A percentile compares a stretch with the other conserved stretches of the same genome.
Conservation (phyloP, 2,797 vertebrate genomes). For the Simalia tracyae region DNA sequence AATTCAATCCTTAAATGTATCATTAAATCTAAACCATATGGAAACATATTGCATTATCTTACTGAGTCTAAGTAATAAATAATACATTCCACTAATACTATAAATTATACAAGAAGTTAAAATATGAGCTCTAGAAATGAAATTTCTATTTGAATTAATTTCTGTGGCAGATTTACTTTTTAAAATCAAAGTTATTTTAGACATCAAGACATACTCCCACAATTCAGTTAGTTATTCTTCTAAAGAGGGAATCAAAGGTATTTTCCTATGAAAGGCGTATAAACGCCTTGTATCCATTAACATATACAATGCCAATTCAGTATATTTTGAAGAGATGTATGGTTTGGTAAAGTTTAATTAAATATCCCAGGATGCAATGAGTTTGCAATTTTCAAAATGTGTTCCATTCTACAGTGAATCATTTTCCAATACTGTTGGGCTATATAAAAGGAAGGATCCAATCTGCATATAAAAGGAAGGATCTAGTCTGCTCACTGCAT, state of each 20-base stretch:
- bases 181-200: not conserved
- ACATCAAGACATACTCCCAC: not conserved
- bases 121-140: not conserved
- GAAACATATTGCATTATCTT: not conserved
- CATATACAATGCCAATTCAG: not conserved
- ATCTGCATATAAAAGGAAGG: too few relatives aligned
- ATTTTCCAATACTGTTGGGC: not conserved
- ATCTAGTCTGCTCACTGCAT: too few relatives aligned
- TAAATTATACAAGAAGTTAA: not conserved
- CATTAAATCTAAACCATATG: not conserved
- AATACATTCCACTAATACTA: not conserved
- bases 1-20: not conserved
- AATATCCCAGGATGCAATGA: not conserved
- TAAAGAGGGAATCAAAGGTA: not conserved
- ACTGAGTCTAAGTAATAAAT: not conserved
- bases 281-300: not conserved
- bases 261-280: not conserved
- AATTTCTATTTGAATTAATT: not conserved
- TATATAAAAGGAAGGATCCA: too few relatives aligned
- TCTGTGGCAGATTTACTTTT: not conserved
- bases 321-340: not conserved
- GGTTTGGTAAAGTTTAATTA: not conserved
- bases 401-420: not conserved
- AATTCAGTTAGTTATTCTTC: not conserved
- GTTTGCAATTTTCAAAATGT: not conserved